These are phyloP conservation scores for Eulemur rufifrons DNA, from an alignment of 2,113 vertebrate species.

Conservation along the genomic window DNA sequence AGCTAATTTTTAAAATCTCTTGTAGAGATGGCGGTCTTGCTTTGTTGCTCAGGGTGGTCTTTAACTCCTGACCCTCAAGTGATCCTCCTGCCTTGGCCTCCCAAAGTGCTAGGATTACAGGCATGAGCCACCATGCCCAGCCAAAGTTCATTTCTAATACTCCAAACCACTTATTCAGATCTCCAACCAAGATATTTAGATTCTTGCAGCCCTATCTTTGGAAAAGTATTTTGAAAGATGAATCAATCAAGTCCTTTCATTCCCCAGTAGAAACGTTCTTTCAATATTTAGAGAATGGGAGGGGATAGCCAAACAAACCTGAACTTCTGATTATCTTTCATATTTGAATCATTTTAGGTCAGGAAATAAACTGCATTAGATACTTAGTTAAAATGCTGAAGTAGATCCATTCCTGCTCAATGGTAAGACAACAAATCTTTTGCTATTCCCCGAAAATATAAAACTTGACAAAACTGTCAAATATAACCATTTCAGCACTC, in stretches of 20 bases:
- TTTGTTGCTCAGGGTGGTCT: no score
- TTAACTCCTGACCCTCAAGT: no score
- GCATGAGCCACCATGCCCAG: no score
- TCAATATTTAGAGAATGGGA: not conserved
- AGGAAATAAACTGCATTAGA: not conserved
- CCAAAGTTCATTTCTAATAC: not conserved
- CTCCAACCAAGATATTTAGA: not conserved
- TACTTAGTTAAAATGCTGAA: not conserved
- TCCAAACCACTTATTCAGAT: not conserved
- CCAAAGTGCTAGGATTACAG: no score
- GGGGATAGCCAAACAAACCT: not conserved
- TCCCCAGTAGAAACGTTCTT: not conserved
- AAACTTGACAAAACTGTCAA: not conserved
- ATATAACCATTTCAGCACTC: not conserved
- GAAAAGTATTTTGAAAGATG: slow-evolving; percentile 35
- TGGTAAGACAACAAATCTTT: not conserved
- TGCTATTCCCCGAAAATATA: not conserved
- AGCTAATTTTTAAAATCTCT: no score
- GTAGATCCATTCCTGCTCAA: not conserved
- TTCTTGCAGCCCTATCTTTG: not conserved
- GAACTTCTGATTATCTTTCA: slow-evolving; percentile 12
- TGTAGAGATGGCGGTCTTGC: no score
- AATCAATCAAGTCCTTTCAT: not conserved
- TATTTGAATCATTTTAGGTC: not conserved
- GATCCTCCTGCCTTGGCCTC: no score